Percentiles rank a stretch among this genome's conserved stretches.
phyloP scores from a whole-genome alignment of 2,113 vertebrate species.

The Clarias gariepinus region DNA sequence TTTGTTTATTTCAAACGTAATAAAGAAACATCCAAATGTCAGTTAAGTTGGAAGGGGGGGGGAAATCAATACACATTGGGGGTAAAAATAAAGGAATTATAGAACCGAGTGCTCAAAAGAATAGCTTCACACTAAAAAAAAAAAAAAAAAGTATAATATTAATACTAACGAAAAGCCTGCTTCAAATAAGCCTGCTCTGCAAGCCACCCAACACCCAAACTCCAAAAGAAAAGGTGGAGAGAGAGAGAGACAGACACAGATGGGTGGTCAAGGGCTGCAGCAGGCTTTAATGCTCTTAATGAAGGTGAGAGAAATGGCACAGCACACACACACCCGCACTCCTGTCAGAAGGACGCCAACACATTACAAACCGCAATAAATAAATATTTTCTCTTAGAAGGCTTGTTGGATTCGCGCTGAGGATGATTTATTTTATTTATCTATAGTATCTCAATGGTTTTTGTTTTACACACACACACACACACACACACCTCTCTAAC shows the following conservation, averaged over 20 bases:
- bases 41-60: constrained; percentile 7
- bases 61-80: not conserved
- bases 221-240: constrained; percentile 13
- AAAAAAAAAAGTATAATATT: not conserved
- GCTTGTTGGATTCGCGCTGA: constrained; percentile 62
- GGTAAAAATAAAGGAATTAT: constrained; percentile 27
- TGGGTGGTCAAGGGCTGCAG: constrained; percentile 73
- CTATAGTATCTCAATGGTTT: constrained; percentile 41
- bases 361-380: constrained; percentile 81
- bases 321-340: constrained; percentile 73
- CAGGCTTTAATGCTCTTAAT: constrained; percentile 74
- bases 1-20: constrained; percentile 42
- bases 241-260: constrained; percentile 56
- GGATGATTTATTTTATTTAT: constrained; percentile 26
- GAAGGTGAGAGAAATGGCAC: constrained; percentile 66
- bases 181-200: constrained; percentile 6
- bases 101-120: constrained; percentile 25
- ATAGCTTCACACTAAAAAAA: constrained; percentile 21
- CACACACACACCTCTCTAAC: constrained; percentile 54
- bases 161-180: constrained; percentile 32
- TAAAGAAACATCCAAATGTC: constrained; percentile 6
- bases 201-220: constrained; percentile 15
- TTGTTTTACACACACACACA: constrained; percentile 26
- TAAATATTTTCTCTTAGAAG: constrained; percentile 76
- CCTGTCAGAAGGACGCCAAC: constrained; percentile 74